phyloP scores from a whole-genome alignment of 2,797 vertebrate species.

The Phaenicophaeus curvirostris region DNA sequence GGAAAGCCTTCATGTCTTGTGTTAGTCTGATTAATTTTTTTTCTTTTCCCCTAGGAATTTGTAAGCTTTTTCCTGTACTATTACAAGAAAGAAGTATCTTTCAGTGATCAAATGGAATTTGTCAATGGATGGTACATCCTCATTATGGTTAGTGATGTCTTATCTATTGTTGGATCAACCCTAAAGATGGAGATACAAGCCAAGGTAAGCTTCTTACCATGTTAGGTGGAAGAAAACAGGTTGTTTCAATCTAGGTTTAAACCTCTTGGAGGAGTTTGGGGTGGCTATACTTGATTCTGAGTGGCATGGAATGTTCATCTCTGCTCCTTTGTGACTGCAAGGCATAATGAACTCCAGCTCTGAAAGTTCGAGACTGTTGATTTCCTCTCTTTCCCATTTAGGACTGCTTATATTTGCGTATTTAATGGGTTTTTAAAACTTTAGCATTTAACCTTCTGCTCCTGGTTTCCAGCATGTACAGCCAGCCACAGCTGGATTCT shows the following conservation, averaged over 20 bases:
- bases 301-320: not conserved
- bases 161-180: conserved; percentile 89
- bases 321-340: not conserved
- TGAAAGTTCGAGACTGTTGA: not conserved
- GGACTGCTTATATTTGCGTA: not conserved
- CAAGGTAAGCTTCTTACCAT: conserved; percentile 80
- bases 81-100: conserved; percentile 79
- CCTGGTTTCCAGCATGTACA: not conserved
- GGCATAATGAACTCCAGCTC: not conserved
- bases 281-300: not conserved
- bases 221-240: not conserved
- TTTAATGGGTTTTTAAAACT: not conserved
- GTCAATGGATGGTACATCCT: conserved; percentile 93
- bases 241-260: not conserved
- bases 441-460: not conserved
- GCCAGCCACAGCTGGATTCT: not conserved
- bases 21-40: not conserved
- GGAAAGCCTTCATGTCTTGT: not conserved
- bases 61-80: conserved; percentile 78
- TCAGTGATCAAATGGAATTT: conserved; percentile 89
- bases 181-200: conserved; percentile 94
- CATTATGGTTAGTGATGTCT: conserved; percentile 88
- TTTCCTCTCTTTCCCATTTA: not conserved
- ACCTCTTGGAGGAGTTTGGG: not conserved
- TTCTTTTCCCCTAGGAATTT: conserved; percentile 82